Evolutionary conservation across 1,140 invertebrate species (phyloP).

Genomic region (Heliothis virescens): DNA sequence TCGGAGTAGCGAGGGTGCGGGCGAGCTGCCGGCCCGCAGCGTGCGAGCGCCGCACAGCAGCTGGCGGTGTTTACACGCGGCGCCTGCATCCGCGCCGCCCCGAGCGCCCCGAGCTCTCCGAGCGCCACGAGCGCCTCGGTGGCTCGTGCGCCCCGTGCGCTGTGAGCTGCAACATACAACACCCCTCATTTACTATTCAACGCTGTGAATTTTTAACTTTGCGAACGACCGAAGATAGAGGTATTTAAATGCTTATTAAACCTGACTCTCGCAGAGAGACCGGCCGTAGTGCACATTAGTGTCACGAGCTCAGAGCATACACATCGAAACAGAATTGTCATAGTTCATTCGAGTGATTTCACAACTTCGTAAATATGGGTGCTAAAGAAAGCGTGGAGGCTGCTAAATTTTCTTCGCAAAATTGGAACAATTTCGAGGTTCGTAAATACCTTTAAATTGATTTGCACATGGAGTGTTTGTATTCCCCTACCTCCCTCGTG

Average conservation of each 20-base stretch:
- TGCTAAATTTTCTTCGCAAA: constrained; percentile 91
- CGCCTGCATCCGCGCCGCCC: constrained; percentile 67
- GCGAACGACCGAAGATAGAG: constrained; percentile 77
- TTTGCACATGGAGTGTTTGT: constrained; percentile 85
- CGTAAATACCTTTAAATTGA: constrained; percentile 84
- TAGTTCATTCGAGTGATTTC: constrained; percentile 83
- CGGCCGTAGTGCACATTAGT: constrained; percentile 80
- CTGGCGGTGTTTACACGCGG: constrained; percentile 82
- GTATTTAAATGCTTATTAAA: constrained; percentile 82
- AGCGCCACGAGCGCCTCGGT: constrained; percentile 9
- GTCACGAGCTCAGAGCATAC: constrained; percentile 80
- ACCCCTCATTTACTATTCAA: constrained; percentile 80
- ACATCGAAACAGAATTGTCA: constrained; percentile 80
- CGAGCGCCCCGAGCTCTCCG: constrained; percentile 37
- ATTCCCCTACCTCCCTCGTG: constrained; percentile 77
- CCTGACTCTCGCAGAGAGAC: constrained; percentile 75
- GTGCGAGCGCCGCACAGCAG: constrained; percentile 67
- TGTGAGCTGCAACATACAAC: constrained; percentile 72
- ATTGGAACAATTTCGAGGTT: constrained; percentile 92
- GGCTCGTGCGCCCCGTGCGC: constrained; percentile 57
- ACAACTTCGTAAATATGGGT: constrained; percentile 87
- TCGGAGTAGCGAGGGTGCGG: constrained; percentile 54
- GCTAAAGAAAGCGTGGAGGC: constrained; percentile 91
- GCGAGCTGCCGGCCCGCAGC: constrained; percentile 61
- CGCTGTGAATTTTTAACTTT: constrained; percentile 82